Base-by-base conservation (phyloP, 2,888 invertebrate genomes). In the Pseudanteris insignis region DNA sequence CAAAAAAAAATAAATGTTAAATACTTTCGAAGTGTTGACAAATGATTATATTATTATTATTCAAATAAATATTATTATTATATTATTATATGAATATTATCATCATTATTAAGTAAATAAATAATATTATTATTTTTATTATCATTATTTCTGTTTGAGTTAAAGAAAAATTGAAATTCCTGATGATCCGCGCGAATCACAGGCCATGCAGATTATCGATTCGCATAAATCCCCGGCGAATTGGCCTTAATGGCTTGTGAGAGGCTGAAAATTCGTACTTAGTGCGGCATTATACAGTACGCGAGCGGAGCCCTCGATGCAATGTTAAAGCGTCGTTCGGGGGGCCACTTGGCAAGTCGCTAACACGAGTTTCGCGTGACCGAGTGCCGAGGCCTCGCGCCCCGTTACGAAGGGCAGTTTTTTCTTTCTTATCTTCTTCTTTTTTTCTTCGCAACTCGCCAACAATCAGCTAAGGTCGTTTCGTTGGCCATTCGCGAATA, bases 311-410 rank as follows among this genome's bases (percentile, higher is more conserved):
- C 53, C 54, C 63, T 63, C 58, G 53, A 33, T 25, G 46, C 47
- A 38, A 48, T 44, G 53, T 58, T 58, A 58, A 48, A 57, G 46
- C 51, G 54, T 51, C 46, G 51, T 67, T n/a, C n/a, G n/a, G 67
- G 63, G 65, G 72, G 70, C 72, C 72, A 73, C 72, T 75, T 73
- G 72, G 71, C 68, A 68, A 72, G 70, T 71, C 69, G 71, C 72
- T 76, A 76, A 77, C 76, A 76, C 68, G 71, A 69, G 66, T 77
- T 75, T 78, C 67, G 77, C 77, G 75, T 76, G 76, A 75, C 72
- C 67, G 50, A 29, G 24, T n/a, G n/a, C 36, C 25, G 4, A 5
- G 65, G 61, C 60, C 68, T 64, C 67, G 66, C 60, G 59, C 57
- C 60, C 59, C 63, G 46, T n/a, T n/a, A n/a, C n/a, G 51, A 65